Percentiles rank a stretch among this genome's conserved stretches.
Evolutionary conservation across 2,113 vertebrate genomes (phyloP).

Genomic region (Sceloporus tristichus): DNA sequence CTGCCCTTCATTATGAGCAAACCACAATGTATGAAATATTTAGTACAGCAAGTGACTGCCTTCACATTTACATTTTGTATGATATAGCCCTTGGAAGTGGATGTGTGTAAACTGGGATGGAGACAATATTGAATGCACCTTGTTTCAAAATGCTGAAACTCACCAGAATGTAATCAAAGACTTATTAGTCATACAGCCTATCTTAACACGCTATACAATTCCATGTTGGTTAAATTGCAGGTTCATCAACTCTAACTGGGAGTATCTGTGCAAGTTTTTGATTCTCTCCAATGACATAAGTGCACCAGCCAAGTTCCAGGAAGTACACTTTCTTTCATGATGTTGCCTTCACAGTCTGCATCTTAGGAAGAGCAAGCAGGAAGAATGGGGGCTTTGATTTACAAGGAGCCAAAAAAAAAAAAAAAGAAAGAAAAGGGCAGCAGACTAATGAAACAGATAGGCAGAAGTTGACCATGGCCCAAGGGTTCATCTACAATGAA

Average conservation of each 20-base stretch:
- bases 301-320: conserved; percentile 8
- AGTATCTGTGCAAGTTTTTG: not conserved
- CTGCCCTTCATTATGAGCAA: not conserved
- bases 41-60: not conserved
- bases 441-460: not conserved
- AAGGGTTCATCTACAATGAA: no score
- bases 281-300: conserved; percentile 4
- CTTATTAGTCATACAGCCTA: not conserved
- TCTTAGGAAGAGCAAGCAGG: not conserved
- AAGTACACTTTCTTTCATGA: not conserved
- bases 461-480: not conserved
- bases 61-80: not conserved
- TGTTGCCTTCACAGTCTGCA: not conserved
- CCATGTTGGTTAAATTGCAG: not conserved
- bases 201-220: not conserved
- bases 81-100: not conserved
- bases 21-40: not conserved
- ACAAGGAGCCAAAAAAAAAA: no score
- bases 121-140: not conserved
- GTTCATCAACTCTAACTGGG: no score
- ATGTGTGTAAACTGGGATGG: not conserved
- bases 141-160: not conserved
- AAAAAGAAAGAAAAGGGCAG: not conserved
- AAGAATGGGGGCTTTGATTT: not conserved
- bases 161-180: not conserved